Conservation (phyloP, 2,797 vertebrate genomes). For the Petrocephalus schoutedeni region DNA sequence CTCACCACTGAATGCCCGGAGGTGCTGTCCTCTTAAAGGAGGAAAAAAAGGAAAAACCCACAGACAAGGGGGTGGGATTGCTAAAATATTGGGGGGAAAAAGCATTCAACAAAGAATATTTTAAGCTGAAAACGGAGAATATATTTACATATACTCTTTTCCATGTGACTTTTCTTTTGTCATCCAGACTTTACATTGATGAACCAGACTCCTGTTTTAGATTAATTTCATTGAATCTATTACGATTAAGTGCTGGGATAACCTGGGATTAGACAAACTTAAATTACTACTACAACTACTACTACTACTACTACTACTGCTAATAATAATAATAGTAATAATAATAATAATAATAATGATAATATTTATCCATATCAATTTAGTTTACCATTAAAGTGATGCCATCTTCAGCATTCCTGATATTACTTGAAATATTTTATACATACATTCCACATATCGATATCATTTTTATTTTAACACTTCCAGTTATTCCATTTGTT, state of each 20-base stretch:
- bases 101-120: neutral
- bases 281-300: no score
- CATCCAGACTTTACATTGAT: no score
- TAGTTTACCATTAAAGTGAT: neutral
- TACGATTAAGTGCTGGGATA: no score
- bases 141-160: neutral
- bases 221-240: no score
- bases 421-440: neutral
- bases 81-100: neutral
- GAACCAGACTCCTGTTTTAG: no score
- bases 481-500: neutral
- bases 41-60: neutral
- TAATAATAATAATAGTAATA: no score
- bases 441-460: neutral
- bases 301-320: no score
- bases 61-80: neutral
- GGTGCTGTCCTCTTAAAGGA: neutral
- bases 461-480: neutral
- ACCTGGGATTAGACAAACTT: no score
- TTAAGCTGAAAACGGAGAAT: neutral
- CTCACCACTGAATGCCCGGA: neutral
- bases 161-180: no score
- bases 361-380: no score
- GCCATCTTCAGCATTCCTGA: neutral
- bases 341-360: no score